Base-by-base conservation (phyloP, 92 coral and sea anemone species). In the Siderastrea siderea region DNA sequence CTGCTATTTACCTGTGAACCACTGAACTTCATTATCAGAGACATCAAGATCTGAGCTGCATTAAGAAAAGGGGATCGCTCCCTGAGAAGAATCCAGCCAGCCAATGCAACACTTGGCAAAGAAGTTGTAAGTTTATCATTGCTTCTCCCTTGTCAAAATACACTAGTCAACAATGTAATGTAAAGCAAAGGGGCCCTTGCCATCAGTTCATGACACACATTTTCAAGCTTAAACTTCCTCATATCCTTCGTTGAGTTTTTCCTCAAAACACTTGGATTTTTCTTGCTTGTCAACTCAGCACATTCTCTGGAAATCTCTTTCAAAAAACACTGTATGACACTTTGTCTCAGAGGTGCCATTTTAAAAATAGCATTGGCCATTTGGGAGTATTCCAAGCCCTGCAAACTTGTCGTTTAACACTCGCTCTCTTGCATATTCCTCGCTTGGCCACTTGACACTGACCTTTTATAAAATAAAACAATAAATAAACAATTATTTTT, bases 281-380 rank as follows among this genome's bases (percentile, higher is more conserved):
- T 83, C 51, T 54, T 70, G 3, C 80, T 71, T 16, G 79, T 16
- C n/a, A 83, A 57, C 5, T 83, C 61, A 43, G 87, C 79, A 83
- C 87, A 83, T 83, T 83, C 87, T 43, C 77, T 71, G 48, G 79
- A 71, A 50, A 83, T 26, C 87, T 83, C 67, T 48, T 59, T 52
- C 6, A 83, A 68, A 47, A 83, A 14, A 3, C 65, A 68, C 15
- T 83, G 51, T 13, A 54, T 51, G 15, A 83, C 11, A 49, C 71
- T 68, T 1, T 51, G 69, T 83, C 26, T 83, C 3, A 83, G 80
- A 19, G 48, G 51, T 54, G 51, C 52, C 26, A 52, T 71, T 59
- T 83, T 83, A 71, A 71, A 83, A 14, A 83, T 45, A 13, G 87
- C 79, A 45, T 83, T 83, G 43, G 80, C 87, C 74, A 83, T 83